Percentiles rank a stretch among this genome's conserved stretches.
These are phyloP conservation scores for Gryllus longicercus DNA, from an alignment of 2,888 invertebrate genomes.

Conservation along the genomic window DNA sequence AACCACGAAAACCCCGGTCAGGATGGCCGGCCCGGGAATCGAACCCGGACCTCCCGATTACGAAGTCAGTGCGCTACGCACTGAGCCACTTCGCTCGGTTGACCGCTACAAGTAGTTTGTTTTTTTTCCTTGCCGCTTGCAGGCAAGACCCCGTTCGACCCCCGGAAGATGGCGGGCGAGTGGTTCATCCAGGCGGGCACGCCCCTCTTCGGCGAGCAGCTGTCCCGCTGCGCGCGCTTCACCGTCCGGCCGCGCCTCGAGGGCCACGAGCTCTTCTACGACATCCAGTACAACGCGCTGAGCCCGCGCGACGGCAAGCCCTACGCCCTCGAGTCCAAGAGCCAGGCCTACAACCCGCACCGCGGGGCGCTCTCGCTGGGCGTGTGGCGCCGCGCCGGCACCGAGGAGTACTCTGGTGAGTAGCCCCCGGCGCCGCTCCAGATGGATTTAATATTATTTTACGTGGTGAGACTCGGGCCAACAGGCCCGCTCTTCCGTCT, in stretches of 20 bases:
- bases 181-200: conserved; percentile 30
- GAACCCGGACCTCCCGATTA: too few species aligned
- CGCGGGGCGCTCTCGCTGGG: conserved; percentile 26
- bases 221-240: conserved; percentile 29
- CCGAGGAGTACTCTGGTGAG: conserved; percentile 30
- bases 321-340: conserved; percentile 26
- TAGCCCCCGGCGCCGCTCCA: neutral
- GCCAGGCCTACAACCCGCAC: conserved; percentile 30
- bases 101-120: too few species aligned
- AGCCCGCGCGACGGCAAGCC: conserved; percentile 25
- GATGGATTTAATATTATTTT: too few species aligned
- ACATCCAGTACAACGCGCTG: conserved; percentile 25
- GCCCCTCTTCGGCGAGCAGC: conserved; percentile 18
- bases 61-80: too few species aligned
- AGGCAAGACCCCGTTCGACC: neutral
- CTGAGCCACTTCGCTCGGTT: too few species aligned
- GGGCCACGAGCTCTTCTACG: neutral
- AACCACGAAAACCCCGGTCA: too few species aligned
- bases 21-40: too few species aligned
- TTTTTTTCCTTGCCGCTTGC: neutral
- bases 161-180: conserved; percentile 28
- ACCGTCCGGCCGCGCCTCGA: conserved; percentile 19
- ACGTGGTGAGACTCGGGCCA: too few species aligned
- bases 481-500: too few species aligned
- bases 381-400: conserved; percentile 32